A percentile compares a stretch with the other conserved stretches of the same genome.
phyloP scores from a whole-genome alignment of 2,888 invertebrate genomes.

The Acrobasis repandana region DNA sequence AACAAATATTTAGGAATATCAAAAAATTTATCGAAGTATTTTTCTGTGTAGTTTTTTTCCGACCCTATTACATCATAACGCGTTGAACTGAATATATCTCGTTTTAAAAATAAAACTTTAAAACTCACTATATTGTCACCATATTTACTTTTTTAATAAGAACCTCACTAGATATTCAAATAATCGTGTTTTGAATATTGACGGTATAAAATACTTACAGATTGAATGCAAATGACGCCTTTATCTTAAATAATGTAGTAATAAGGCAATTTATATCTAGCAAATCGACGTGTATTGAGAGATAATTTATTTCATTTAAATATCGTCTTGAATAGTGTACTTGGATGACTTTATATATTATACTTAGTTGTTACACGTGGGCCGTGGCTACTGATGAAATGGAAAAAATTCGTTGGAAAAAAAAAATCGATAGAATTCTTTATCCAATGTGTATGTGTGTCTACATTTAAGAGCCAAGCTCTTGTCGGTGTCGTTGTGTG shows the following conservation, averaged over 20 bases:
- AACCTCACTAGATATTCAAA: not conserved
- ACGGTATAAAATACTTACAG: not conserved
- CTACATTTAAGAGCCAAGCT: too few relatives aligned
- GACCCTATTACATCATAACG: not conserved
- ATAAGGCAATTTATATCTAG: slow-evolving; percentile 15
- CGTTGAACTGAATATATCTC: not conserved
- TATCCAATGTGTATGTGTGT: too few relatives aligned
- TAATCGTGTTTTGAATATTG: slow-evolving; percentile 14
- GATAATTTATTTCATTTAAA: not conserved
- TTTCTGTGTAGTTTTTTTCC: not conserved
- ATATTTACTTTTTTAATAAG: not conserved
- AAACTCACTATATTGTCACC: too few relatives aligned
- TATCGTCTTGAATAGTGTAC: not conserved
- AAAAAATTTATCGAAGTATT: not conserved
- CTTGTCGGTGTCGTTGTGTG: too few relatives aligned
- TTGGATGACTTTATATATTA: too few relatives aligned
- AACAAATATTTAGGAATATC: not conserved
- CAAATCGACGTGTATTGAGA: slow-evolving; percentile 1
- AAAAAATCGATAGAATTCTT: too few relatives aligned
- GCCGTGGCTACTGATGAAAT: too few relatives aligned
- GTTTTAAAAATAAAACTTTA: not conserved
- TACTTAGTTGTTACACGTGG: too few relatives aligned
- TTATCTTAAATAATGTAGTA: slow-evolving; percentile 12
- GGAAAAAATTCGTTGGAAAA: too few relatives aligned
- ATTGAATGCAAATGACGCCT: slow-evolving; percentile 16